Percentiles rank a stretch among this genome's conserved stretches.
Evolutionary conservation across 2,113 vertebrate genomes (phyloP).

Genomic region (Hiodon alosoides): DNA sequence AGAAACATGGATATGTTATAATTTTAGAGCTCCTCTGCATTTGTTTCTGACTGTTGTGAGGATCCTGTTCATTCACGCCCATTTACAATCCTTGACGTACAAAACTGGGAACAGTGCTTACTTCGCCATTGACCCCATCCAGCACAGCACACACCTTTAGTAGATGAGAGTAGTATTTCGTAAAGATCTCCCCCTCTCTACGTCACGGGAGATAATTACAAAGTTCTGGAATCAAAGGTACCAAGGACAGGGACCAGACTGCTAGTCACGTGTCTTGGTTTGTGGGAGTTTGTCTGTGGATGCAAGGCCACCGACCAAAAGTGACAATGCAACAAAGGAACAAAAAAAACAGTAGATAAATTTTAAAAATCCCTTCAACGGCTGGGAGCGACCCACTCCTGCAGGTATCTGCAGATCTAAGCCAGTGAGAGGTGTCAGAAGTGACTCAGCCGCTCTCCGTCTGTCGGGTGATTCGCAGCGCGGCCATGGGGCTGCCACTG

Average conservation of each 20-base stretch:
- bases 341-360: slow-evolving; percentile 9
- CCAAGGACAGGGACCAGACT: background rate
- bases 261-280: background rate
- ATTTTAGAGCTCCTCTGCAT: too few species aligned
- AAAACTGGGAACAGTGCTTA: too few species aligned
- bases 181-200: too few species aligned
- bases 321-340: background rate
- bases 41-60: too few species aligned
- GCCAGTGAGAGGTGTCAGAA: background rate
- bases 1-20: too few species aligned
- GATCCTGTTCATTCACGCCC: too few species aligned
- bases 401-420: slow-evolving; percentile 15
- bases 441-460: slow-evolving; percentile 19
- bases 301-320: background rate
- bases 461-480: background rate
- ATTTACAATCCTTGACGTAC: too few species aligned
- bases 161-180: too few species aligned
- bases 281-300: background rate
- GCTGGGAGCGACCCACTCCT: slow-evolving; percentile 1
- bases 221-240: background rate
- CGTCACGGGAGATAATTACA: too few species aligned
- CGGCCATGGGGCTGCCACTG: background rate
- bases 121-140: too few species aligned
- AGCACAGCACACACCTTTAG: too few species aligned
- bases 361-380: slow-evolving; percentile 2